These are phyloP conservation scores for Bombyx huttoni DNA, from an alignment of 2,888 invertebrate species.

Conservation along the genomic window DNA sequence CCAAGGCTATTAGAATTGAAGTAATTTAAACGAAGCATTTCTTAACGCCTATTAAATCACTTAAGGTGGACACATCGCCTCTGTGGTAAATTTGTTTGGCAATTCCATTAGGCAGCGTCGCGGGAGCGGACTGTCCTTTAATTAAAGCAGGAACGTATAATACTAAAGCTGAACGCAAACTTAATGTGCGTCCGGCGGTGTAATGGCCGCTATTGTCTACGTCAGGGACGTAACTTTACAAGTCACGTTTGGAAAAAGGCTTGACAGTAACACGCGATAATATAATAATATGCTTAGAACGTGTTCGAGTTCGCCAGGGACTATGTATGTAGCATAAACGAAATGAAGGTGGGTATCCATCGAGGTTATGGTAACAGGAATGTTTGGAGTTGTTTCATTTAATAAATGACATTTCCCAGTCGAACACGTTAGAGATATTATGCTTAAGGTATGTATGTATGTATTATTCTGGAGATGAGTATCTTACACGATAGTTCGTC, in stretches of 20 bases:
- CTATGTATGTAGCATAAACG: too few relatives aligned
- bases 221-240: conserved; percentile 38
- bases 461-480: too few relatives aligned
- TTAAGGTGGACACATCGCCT: conserved; percentile 69
- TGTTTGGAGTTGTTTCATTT: too few relatives aligned
- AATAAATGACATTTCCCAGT: too few relatives aligned
- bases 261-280: conserved; percentile 11
- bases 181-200: conserved; percentile 64
- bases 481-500: too few relatives aligned
- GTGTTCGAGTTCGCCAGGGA: not conserved
- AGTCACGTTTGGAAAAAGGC: conserved; percentile 21
- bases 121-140: conserved; percentile 65
- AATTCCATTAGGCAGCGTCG: conserved; percentile 64
- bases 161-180: conserved; percentile 58
- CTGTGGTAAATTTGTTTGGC: conserved; percentile 70
- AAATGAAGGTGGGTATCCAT: too few relatives aligned
- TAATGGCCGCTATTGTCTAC: conserved; percentile 61
- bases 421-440: too few relatives aligned
- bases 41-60: conserved; percentile 72
- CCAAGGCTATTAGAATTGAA: conserved; percentile 19
- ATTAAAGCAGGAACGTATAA: conserved; percentile 66
- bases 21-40: conserved; percentile 59
- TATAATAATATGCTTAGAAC: not conserved
- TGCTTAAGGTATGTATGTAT: too few relatives aligned
- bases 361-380: too few relatives aligned